These are phyloP conservation scores for Puma concolor DNA, from an alignment of 2,113 vertebrate species.

Conservation along the genomic window DNA sequence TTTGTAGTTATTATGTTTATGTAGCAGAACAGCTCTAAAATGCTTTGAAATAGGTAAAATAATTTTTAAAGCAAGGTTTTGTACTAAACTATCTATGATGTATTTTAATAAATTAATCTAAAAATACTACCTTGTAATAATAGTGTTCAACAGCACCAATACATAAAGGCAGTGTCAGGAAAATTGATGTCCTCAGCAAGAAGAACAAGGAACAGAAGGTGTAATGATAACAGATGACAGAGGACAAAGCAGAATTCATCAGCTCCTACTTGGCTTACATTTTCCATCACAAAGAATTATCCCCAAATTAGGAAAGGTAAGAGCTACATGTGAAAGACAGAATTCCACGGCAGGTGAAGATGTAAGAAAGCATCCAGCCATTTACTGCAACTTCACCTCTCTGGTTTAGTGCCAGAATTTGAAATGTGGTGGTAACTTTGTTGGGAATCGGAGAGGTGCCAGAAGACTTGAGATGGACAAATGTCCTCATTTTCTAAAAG, in stretches of 20 bases:
- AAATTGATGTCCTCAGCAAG: not conserved
- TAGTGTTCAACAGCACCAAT: not conserved
- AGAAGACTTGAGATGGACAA: conserved; percentile 11
- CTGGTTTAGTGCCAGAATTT: not conserved
- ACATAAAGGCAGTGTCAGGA: not conserved
- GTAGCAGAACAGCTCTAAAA: not conserved
- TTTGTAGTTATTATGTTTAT: not conserved
- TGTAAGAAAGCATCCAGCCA: not conserved
- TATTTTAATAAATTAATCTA: not conserved
- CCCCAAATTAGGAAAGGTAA: not conserved
- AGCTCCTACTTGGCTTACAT: not conserved
- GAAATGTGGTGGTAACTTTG: not conserved
- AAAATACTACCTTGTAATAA: not conserved
- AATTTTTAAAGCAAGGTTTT: conserved; percentile 46
- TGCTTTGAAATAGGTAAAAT: not conserved
- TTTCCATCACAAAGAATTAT: conserved; percentile 12
- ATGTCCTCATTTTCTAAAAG: conserved; percentile 25
- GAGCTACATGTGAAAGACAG: not conserved
- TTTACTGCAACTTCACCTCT: not conserved
- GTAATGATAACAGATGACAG: not conserved
- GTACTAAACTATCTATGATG: not conserved
- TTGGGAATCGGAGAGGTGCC: not conserved
- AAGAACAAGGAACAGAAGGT: not conserved
- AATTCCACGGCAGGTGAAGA: not conserved
- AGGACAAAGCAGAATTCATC: not conserved